Base-by-base conservation (phyloP, 1,140 invertebrate genomes). In the Teleopsis dalmanni region DNA sequence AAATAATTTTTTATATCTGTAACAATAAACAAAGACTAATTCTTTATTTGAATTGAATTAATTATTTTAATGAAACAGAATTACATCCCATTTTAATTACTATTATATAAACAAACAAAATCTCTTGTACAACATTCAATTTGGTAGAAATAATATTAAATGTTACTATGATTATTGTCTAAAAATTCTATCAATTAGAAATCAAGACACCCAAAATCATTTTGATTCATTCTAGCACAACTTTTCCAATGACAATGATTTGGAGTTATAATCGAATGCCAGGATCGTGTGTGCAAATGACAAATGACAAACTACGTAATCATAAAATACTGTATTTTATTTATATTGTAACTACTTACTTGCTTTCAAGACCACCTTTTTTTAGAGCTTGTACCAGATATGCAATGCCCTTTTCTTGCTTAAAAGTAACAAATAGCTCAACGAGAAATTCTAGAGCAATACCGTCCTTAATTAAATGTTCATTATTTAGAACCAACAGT, bases 391-490 rank as follows among this genome's bases (percentile, higher is more conserved):
- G 84, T 72, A 88, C 86, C 31, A 96, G 78, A 68, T 85, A 88
- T 50, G 82, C 73, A 52, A 91, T 80, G 54, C 94, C 93, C 60
- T 90, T 91, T 67, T 96, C 91, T 62, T 83, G 79, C 70, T 95
- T 89, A 81, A 92, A 92, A 54, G 85, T 88, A 55, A 85, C 79
- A 75, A 95, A 94, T 58, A 96, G 84, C 74, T 93, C 85, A 57
- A 93, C 80, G 57, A 95, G 78, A 74, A 96, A 96, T 54, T 95
- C 89, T 55, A 95, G 77, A 49, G 92, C 91, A 66, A 92, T 76
- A 74, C 92, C 90, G 76, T 97, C 94, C 72, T 96, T 96, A 53
- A 95, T 83, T 57, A 95, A 78, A 79, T 96, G 91, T 72, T 95
- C 91, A 73, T 88, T 88, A 60, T 86, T 85, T 59, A 91, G 74